Conservation (phyloP, 1,140 invertebrate genomes). For the Condylostylus longicornis region DNA sequence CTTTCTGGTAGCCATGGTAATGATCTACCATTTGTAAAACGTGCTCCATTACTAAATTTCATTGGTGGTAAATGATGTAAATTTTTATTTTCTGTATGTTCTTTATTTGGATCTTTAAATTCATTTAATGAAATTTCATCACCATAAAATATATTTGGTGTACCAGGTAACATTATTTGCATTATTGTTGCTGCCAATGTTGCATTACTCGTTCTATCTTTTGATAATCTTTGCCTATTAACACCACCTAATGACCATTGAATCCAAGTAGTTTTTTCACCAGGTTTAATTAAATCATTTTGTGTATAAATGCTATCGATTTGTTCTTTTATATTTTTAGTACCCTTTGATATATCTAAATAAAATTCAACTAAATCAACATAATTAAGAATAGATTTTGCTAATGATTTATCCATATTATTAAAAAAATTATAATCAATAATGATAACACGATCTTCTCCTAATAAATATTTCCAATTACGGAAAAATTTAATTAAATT, state of each 20-base stretch:
- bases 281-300: constrained; percentile 33
- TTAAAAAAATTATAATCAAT: constrained; percentile 43
- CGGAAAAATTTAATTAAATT: constrained; percentile 37
- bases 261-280: constrained; percentile 42
- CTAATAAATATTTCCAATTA: constrained; percentile 50
- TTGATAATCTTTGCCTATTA: constrained; percentile 38
- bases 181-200: constrained; percentile 48
- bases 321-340: constrained; percentile 38
- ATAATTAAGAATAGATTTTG: constrained; percentile 40
- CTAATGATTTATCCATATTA: constrained; percentile 25
- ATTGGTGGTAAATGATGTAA: constrained; percentile 50
- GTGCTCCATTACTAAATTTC: constrained; percentile 35
- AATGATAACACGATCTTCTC: constrained; percentile 45
- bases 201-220: constrained; percentile 37
- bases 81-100: constrained; percentile 44
- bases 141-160: constrained; percentile 64
- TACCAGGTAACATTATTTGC: constrained; percentile 61
- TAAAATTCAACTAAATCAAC: constrained; percentile 57
- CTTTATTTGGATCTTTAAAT: constrained; percentile 34
- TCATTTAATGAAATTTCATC: constrained; percentile 53
- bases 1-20: constrained; percentile 44
- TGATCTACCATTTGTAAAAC: constrained; percentile 34
- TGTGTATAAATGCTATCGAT: constrained; percentile 40
- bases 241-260: constrained; percentile 55
- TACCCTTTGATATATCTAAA: constrained; percentile 42